Base-by-base conservation (phyloP, 2,797 vertebrate species). In the Hypotaenidia philippensis region DNA sequence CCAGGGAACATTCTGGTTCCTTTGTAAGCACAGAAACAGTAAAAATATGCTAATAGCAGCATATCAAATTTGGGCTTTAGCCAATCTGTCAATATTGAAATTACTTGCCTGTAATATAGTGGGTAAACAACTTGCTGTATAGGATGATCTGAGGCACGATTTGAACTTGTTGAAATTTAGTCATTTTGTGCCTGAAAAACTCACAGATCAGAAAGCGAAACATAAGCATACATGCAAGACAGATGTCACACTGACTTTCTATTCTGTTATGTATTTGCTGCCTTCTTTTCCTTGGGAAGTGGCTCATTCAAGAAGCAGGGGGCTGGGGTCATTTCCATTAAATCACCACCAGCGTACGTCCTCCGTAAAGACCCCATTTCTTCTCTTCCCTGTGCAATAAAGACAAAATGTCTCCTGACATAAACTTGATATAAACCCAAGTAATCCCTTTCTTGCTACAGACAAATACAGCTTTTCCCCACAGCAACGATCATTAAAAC, bases 11-110 rank as follows among this genome's bases (percentile, higher is more conserved):
- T 97, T 96, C 93, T 94, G 87, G 87, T 84, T 96, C 88, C 81
- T 95, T 94, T 89, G 85, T 90, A 91, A 94, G 95, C 91, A 91
- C 63, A 94, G 85, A 93, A 96, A 96, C 85, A 97, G 93, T 93
- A 94, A 94, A 96, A 96, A 94, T 97, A 96, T 96, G 95, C 90
- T 97, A 97, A 94, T 96, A 90, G 88, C 68, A 36, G 89, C 89
- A 88, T 96, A 97, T 94, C 85, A 95, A 94, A 94, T 82, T 84
- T 97, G 96, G 93, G 56, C 53, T 94, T 94, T 84, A 91, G 95
- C 96, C 96, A 95, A 96, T 94, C 94, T 96, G 96, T 94, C 96
- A 97, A 96, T 96, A 96, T 96, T 97, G 95, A 97, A 96, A 95
- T 93, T 86, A 87, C 82, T 96, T 97, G 94, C 87, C 70, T 93